Base-by-base conservation (phyloP, 2,797 vertebrate species). In the Lacerta viridis region DNA sequence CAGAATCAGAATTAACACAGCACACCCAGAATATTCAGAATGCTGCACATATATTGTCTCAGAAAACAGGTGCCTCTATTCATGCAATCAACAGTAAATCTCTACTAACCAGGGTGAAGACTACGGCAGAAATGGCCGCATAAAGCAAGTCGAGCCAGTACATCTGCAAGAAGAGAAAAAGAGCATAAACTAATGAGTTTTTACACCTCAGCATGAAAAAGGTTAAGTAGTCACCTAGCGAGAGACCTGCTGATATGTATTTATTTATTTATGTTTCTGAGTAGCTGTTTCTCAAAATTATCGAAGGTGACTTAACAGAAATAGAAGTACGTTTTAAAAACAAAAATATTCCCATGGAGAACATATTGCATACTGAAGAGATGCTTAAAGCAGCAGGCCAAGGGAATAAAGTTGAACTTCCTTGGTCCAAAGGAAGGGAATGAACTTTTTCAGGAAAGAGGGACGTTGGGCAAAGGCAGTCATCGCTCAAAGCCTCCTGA, bases 111-210 rank as follows among this genome's bases (percentile, higher is more conserved):
- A 99, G 96, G 68, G 98, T 99, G 95, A 98, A 99, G 71, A 97
- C 93, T 1, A 99, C 95, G 78, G 98, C 98, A n/a, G 98, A 98
- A 0, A 99, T 96, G 90, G 98, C 98, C 0, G 98, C 98, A 0
- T 98, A 99, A 80, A 99, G 94, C 98, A 99, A 99, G 80, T 99
- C 98, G 29, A 99, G 97, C 98, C 98, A 99, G 9, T 96, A 95
- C 23, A 99, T 94, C 99, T 99, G 96, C 8, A 1, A 13, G 2
- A 69, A 75, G 68, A 83, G n/a, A 61, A 86, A 61, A 43, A 10
- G 68, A 55, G 43, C 23, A 71, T 27, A 29, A 55, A 85, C 7
- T 20, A 75, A 50, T 55, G 43, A 68, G 46, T 50, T 55, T 61
- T 25, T 11, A 74, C 7, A 5, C 36, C 46, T 69, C 43, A 50